Evolutionary conservation across 2,888 invertebrate species (phyloP), one percentile per base, ranked within the genome.

Genomic region (Chrysolina americana): DNA sequence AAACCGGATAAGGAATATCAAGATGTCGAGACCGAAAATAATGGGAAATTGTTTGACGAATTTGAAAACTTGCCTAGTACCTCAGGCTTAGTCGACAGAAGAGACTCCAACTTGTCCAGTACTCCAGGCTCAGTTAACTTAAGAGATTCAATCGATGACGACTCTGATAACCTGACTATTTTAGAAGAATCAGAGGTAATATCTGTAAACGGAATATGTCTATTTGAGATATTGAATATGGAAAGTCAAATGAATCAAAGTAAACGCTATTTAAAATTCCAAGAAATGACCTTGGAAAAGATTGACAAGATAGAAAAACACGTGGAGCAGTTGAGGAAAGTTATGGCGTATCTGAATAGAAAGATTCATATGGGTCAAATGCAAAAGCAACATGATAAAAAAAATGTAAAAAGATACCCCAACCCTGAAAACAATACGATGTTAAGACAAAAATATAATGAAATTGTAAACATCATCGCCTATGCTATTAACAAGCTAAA

Each of bases 241-340:
- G 1, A 36, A 11, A 6, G 23, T 11, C 5, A 23, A 5, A 62
- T n/a, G 6, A 62, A 9, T 1, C 8, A 62, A 21, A 36, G 23
- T 28, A 36, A 62, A 62, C 36, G 11, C 23, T 10, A 21, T 13
- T 21, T 8, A 23, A 65, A 47, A 1, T 65, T 69, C 62, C 74
- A 70, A 17, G 28, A 50, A 0, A 13, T 28, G 15, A 23, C 75
- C 28, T 63, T 75, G 44, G 28, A 47, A 19, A 75, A 75, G 65
- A 47, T 77, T 23, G 69, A 71, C 6, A 62, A 62, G 13, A 74
- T 74, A 13, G 71, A 70, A 23, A 44, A 53, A 21, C 68, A 68
- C 41, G 64, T 75, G 11, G 47, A 68, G 2, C 21, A 47, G 19
- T 65, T 76, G 15, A 71, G 70, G 56, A 48, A 48, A n/a, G 48